Conservation (phyloP, 2,888 invertebrate species). For the Caenorhabditis angaria region DNA sequence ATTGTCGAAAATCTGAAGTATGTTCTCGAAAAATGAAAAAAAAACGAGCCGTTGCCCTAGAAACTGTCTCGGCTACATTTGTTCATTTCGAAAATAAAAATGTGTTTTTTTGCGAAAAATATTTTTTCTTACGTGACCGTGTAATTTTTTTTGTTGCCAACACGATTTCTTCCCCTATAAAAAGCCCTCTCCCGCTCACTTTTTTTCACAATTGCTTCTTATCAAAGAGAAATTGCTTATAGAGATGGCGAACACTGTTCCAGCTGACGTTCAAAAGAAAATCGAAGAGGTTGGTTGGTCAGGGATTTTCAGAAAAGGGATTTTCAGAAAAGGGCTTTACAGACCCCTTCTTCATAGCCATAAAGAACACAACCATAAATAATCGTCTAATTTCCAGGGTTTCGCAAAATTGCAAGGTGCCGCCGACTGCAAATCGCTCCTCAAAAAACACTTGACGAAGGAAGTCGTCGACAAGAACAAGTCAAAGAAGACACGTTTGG, state of each 20-base stretch:
- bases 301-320: not conserved
- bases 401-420: constrained; percentile 49
- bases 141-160: too few relatives aligned
- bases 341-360: not conserved
- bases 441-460: constrained; percentile 92
- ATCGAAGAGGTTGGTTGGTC: constrained; percentile 29
- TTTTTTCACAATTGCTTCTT: constrained; percentile 4
- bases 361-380: constrained; percentile 14
- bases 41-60: too few relatives aligned
- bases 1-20: too few relatives aligned
- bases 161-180: constrained; percentile 7
- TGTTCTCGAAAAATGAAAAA: too few relatives aligned
- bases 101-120: too few relatives aligned
- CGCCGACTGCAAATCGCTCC: constrained; percentile 87
- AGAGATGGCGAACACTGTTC: constrained; percentile 23
- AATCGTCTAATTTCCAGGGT: constrained; percentile 17
- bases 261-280: constrained; percentile 37
- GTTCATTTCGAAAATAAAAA: too few relatives aligned
- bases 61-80: too few relatives aligned
- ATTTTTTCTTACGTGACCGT: too few relatives aligned
- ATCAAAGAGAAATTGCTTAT: not conserved
- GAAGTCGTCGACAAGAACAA: constrained; percentile 79
- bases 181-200: constrained; percentile 15
- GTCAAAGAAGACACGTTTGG: constrained; percentile 86
- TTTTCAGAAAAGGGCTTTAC: constrained; percentile 1